Base-by-base conservation (phyloP, 2,797 vertebrate genomes). In the Anniella stebbinsi region DNA sequence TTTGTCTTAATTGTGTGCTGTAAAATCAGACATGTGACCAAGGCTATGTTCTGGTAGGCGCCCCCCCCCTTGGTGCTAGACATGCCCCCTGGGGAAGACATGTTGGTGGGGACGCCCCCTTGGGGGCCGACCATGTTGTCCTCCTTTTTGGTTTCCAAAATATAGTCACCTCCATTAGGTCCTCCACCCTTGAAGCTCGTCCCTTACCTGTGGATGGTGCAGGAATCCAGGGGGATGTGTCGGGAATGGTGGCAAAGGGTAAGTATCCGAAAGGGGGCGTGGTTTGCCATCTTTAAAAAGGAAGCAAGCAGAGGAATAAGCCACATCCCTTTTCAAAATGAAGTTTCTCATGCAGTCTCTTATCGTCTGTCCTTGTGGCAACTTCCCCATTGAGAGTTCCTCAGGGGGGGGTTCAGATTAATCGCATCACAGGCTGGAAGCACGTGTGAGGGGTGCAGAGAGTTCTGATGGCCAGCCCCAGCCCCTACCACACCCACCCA, bases 241-340 rank as follows among this genome's bases (percentile, higher is more conserved):
- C 36, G 18, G 33, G 57, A 36, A 51, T 2, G 41, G 2, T 73
- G 54, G 15, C 25, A 2, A 67, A 13, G 72, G 2, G 30, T 8
- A 90, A 17, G n/a, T 76, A 30, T 90, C 85, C 7, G 89, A 90
- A 57, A 2, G 36, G 28, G 89, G 89, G 0, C 89, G 89, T 30
- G 25, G 84, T 36, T 48, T 90, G 1, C 10, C 28, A 77, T 41
- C 89, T 90, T 87, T 51, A 36, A 45, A 51, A 86, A 60, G 18
- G 21, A 4, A 51, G 63, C 18, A 73, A 75, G 18, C 28, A 81
- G 73, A 23, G 3, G 10, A 51, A 66, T 30, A 21, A 41, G 80
- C 7, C 70, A 73, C 21, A 18, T 83, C 23, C 3, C n/a, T 38
- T 33, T 23, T 23, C 11, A 38, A 57, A 69, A 2, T 28, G 15